Evolutionary conservation across 2,113 vertebrate genomes (phyloP).

Genomic region (Antennarius striatus): DNA sequence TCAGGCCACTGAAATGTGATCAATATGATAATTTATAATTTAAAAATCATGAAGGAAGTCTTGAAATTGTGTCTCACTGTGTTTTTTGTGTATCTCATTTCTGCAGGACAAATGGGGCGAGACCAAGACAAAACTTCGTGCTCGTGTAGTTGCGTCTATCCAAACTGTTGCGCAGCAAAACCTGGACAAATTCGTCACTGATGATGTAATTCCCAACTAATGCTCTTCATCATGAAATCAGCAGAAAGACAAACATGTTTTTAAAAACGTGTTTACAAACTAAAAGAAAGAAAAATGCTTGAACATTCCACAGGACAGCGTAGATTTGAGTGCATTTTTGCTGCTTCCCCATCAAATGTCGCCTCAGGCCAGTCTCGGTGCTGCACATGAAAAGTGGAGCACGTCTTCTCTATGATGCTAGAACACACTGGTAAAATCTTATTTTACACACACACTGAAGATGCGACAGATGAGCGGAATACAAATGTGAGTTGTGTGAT

Average conservation of each 20-base stretch:
- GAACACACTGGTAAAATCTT: constrained; percentile 25
- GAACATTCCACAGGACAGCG: constrained; percentile 17
- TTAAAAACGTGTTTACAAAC: constrained; percentile 31
- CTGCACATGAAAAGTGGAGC: constrained; percentile 20
- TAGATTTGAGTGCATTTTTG: constrained; percentile 19
- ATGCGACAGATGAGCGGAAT: constrained; percentile 22
- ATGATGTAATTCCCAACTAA: constrained; percentile 15
- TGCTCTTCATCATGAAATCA: constrained; percentile 35
- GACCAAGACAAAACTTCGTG: too few relatives aligned
- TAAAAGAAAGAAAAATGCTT: constrained; percentile 13
- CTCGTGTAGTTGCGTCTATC: too few relatives aligned
- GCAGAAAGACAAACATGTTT: constrained; percentile 28
- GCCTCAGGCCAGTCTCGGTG: constrained; percentile 11
- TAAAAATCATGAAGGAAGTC: too few relatives aligned
- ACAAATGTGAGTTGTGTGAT: constrained; percentile 25
- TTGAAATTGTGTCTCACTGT: too few relatives aligned
- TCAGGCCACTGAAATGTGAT: too few relatives aligned
- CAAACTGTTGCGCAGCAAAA: too few relatives aligned
- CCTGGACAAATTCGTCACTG: too few relatives aligned
- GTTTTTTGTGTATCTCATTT: too few relatives aligned
- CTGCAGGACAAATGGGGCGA: too few relatives aligned
- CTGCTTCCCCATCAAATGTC: constrained; percentile 8
- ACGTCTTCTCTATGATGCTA: constrained; percentile 18
- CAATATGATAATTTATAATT: too few relatives aligned
- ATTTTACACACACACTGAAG: constrained; percentile 38